These are phyloP conservation scores for Dryocosmus kuriphilus DNA, from an alignment of 2,888 invertebrate species.

Conservation along the genomic window DNA sequence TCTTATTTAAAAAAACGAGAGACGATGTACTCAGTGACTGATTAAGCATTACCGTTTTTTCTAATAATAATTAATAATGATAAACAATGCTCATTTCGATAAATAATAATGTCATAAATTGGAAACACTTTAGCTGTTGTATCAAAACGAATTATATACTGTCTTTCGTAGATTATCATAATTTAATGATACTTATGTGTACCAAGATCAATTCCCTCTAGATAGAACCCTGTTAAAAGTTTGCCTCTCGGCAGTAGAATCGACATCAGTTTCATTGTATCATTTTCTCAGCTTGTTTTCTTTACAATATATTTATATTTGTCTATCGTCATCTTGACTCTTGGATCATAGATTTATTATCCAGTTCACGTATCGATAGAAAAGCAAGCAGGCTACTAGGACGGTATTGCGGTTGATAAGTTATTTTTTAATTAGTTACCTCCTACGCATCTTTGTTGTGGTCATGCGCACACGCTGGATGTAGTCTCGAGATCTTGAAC, in stretches of 20 bases:
- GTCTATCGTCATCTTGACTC: constrained; percentile 58
- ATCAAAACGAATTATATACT: constrained; percentile 61
- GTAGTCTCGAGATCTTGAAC: constrained; percentile 75
- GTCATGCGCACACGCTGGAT: constrained; percentile 74
- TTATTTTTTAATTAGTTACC: constrained; percentile 72
- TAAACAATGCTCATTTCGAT: constrained; percentile 1
- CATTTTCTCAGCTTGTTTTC: constrained; percentile 53
- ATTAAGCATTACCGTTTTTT: constrained; percentile 20
- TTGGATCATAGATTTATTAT: constrained; percentile 42
- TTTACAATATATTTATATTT: constrained; percentile 51
- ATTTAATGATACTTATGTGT: constrained; percentile 43
- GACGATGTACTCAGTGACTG: constrained; percentile 17
- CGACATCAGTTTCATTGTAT: constrained; percentile 57
- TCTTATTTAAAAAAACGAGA: constrained; percentile 60
- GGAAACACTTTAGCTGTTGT: constrained; percentile 61
- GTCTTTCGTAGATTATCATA: constrained; percentile 48
- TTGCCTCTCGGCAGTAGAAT: constrained; percentile 70
- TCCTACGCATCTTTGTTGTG: constrained; percentile 74
- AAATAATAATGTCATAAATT: constrained; percentile 63
- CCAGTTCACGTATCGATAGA: constrained; percentile 49
- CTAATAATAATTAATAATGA: constrained; percentile 4
- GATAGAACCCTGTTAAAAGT: constrained; percentile 68
- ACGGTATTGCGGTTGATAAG: constrained; percentile 69
- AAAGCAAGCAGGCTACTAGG: constrained; percentile 68
- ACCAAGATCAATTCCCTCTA: constrained; percentile 62